Conservation (phyloP, 2,113 vertebrate species). For the Gambusia holbrooki region DNA sequence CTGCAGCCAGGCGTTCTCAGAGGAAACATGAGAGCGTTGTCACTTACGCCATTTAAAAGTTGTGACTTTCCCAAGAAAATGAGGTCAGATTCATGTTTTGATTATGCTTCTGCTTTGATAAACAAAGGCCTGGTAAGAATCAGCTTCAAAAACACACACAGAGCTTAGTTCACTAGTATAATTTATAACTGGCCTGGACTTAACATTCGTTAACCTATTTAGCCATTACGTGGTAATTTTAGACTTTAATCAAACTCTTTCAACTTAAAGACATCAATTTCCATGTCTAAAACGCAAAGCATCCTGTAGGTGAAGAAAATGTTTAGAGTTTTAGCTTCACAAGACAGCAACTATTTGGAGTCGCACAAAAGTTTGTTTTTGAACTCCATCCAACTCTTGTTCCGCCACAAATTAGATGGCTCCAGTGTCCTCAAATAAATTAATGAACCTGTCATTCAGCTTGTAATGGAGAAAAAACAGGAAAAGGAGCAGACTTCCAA, state of each 20-base stretch:
- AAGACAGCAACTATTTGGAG: not conserved
- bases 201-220: not conserved
- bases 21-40: slow-evolving; percentile 42
- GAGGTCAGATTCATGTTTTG: slow-evolving; percentile 53
- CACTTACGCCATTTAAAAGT: slow-evolving; percentile 69
- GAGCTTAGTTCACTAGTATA: slow-evolving; percentile 17
- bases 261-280: not conserved
- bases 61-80: slow-evolving; percentile 63
- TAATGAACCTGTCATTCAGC: slow-evolving; percentile 6
- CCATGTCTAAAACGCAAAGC: not conserved
- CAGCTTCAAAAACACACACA: not conserved
- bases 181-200: not conserved
- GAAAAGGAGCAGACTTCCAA: not conserved
- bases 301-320: not conserved
- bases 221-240: not conserved
- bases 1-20: slow-evolving; percentile 31
- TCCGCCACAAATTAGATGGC: slow-evolving; percentile 4
- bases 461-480: not conserved
- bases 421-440: not conserved
- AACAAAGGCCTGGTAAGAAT: slow-evolving; percentile 7
- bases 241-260: not conserved
- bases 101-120: slow-evolving; percentile 32
- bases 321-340: not conserved
- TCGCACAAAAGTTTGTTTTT: not conserved
- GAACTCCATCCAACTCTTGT: not conserved